These are phyloP conservation scores for Drosophila monieri DNA, from an alignment of 2,888 invertebrate species.

Conservation along the genomic window DNA sequence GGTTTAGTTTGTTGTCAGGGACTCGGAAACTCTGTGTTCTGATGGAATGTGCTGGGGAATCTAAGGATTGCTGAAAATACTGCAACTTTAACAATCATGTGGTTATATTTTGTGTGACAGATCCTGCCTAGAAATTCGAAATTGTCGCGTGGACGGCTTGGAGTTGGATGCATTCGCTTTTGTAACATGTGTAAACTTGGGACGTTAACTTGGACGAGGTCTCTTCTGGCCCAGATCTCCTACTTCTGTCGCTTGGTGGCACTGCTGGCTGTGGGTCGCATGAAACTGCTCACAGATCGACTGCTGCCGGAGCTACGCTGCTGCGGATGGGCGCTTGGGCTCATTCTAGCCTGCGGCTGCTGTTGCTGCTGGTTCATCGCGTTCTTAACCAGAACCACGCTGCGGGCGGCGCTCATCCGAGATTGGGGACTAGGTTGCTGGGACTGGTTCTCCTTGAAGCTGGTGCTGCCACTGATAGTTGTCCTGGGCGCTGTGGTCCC, in stretches of 20 bases:
- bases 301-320: constrained; percentile 63
- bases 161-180: constrained; percentile 55
- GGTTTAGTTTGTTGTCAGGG: constrained; percentile 7
- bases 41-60: constrained; percentile 46
- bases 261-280: constrained; percentile 94
- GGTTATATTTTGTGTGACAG: constrained; percentile 43
- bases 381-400: constrained; percentile 78
- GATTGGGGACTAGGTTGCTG: constrained; percentile 47
- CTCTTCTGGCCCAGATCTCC: constrained; percentile 2
- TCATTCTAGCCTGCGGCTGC: constrained; percentile 39
- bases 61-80: constrained; percentile 41
- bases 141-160: constrained; percentile 69
- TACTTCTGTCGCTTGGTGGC: constrained; percentile 87
- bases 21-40: constrained; percentile 16
- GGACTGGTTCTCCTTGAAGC: constrained; percentile 84
- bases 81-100: constrained; percentile 58
- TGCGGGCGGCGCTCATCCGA: constrained; percentile 72
- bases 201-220: constrained; percentile 56
- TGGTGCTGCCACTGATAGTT: constrained; percentile 79
- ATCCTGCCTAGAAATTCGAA: constrained; percentile 78
- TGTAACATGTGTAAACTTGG: constrained; percentile 69
- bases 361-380: constrained; percentile 68
- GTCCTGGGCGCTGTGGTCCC: constrained; percentile 35
- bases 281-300: constrained; percentile 87
- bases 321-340: constrained; percentile 36